Percentiles rank a stretch among this genome's conserved stretches.
phyloP scores from a whole-genome alignment of 1,140 invertebrate species.

The Atopsyche davidsoni region DNA sequence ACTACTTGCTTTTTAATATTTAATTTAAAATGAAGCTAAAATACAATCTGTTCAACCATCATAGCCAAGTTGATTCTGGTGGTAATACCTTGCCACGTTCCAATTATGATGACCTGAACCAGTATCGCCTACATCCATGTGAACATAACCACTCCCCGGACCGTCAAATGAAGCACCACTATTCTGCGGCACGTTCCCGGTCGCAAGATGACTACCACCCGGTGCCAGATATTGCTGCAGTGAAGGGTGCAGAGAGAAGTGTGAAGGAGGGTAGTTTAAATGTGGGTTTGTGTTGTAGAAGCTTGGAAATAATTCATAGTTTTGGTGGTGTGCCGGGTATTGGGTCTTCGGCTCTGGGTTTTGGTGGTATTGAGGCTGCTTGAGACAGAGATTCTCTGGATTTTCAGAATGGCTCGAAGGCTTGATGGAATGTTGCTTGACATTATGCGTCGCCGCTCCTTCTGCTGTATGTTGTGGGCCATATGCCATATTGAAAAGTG shows the following conservation, averaged over 20 bases:
- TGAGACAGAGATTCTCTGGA: constrained; percentile 24
- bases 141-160: neutral
- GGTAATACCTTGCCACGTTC: constrained; percentile 22
- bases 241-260: constrained; percentile 11
- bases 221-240: constrained; percentile 21
- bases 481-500: constrained; percentile 79
- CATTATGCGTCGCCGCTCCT: neutral
- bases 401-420: constrained; percentile 15
- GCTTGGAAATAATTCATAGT: too few species aligned
- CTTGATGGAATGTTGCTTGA: neutral
- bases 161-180: neutral
- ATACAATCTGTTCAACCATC: constrained; percentile 18
- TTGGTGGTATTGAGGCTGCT: constrained; percentile 12
- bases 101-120: constrained; percentile 14
- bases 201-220: neutral
- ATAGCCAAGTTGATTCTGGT: constrained; percentile 24
- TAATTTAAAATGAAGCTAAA: too few species aligned
- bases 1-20: too few species aligned
- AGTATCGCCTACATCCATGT: neutral
- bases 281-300: constrained; percentile 13
- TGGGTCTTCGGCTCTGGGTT: neutral
- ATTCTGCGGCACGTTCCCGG: neutral
- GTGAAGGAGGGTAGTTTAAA: constrained; percentile 13
- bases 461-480: constrained; percentile 17
- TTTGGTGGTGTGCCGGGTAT: constrained; percentile 16